These are phyloP conservation scores for Leptopilina boulardi DNA, from an alignment of 1,140 invertebrate genomes.

Conservation along the genomic window DNA sequence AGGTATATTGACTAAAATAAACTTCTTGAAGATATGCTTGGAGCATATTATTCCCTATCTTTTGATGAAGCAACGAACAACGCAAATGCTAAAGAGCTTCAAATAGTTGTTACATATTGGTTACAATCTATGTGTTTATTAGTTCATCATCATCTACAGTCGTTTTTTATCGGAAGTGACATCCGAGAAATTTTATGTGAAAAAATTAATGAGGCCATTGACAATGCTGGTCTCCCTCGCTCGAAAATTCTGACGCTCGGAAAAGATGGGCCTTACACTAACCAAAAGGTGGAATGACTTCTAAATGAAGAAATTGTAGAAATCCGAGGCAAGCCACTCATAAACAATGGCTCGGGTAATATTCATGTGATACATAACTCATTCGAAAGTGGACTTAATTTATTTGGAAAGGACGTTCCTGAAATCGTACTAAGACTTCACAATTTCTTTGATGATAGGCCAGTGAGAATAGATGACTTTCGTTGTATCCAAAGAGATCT, in stretches of 20 bases:
- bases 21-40: constrained; percentile 42
- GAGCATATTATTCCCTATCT: constrained; percentile 39
- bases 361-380: constrained; percentile 35
- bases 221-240: constrained; percentile 38
- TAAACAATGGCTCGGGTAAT: constrained; percentile 38
- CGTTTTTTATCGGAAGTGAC: constrained; percentile 49
- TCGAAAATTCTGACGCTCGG: constrained; percentile 47
- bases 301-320: constrained; percentile 35
- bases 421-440: background rate
- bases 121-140: constrained; percentile 44
- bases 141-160: constrained; percentile 48
- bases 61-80: constrained; percentile 54
- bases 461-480: background rate
- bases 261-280: constrained; percentile 55
- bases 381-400: background rate
- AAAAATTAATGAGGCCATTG: constrained; percentile 41
- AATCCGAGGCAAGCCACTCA: background rate
- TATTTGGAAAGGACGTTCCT: constrained; percentile 24
- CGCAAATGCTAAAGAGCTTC: constrained; percentile 47
- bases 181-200: constrained; percentile 38
- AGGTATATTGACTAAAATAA: no score
- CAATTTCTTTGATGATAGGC: background rate
- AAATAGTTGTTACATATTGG: constrained; percentile 48
- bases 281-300: constrained; percentile 49
- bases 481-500: no score